These are phyloP conservation scores for Mobula hypostoma DNA, from an alignment of 2,113 vertebrate genomes.

Conservation along the genomic window DNA sequence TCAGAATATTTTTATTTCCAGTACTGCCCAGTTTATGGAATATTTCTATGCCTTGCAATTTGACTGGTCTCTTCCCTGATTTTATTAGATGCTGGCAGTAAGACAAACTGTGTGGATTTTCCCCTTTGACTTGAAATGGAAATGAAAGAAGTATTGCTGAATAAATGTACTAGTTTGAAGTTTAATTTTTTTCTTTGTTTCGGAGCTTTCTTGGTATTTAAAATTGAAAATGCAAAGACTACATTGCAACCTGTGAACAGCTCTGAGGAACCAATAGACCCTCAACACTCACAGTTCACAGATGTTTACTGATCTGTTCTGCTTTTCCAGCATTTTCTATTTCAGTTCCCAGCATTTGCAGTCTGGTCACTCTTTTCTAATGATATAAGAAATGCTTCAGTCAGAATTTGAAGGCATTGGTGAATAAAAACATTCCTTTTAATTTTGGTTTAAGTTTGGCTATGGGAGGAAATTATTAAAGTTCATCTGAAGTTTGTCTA, in stretches of 20 bases:
- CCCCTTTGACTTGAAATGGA: not conserved
- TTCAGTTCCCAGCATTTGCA: not conserved
- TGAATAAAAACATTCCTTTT: not conserved
- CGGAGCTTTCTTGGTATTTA: not conserved
- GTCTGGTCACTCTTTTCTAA: not conserved
- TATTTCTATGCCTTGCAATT: not conserved
- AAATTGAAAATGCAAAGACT: not conserved
- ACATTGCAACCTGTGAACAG: not conserved
- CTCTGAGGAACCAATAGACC: not conserved
- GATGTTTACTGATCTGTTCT: not conserved
- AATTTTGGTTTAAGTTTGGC: not conserved
- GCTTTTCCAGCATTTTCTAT: not conserved
- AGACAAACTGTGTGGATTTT: not conserved
- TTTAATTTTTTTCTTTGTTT: not conserved
- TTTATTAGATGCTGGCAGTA: too few relatives aligned
- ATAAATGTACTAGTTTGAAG: not conserved
- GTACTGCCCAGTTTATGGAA: not conserved
- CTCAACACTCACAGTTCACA: not conserved
- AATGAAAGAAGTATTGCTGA: not conserved
- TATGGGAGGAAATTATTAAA: not conserved
- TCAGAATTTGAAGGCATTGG: not conserved
- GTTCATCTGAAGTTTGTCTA: not conserved
- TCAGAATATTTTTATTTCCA: not conserved
- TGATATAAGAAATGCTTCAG: not conserved
- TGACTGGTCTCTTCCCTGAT: not conserved